These are phyloP conservation scores for Philaenus spumarius DNA, from an alignment of 1,140 invertebrate species.

Conservation along the genomic window DNA sequence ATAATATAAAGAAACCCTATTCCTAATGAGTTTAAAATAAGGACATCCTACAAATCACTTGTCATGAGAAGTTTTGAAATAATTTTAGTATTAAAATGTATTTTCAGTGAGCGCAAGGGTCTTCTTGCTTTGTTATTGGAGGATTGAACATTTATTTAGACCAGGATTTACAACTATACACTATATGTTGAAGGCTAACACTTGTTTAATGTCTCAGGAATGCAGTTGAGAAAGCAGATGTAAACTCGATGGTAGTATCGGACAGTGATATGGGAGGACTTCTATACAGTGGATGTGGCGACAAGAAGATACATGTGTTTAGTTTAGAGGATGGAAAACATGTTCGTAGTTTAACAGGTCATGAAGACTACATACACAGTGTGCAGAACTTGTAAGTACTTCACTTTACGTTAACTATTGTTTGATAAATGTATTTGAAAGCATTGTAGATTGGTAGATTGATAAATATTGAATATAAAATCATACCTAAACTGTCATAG, in stretches of 20 bases:
- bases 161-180: slow-evolving; percentile 5
- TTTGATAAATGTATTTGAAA: too few relatives aligned
- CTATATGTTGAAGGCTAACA: slow-evolving; percentile 7
- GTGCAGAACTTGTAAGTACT: slow-evolving; percentile 54
- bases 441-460: too few relatives aligned
- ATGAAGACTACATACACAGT: slow-evolving; percentile 75
- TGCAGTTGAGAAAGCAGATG: slow-evolving; percentile 63
- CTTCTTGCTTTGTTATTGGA: too few relatives aligned
- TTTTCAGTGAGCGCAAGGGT: too few relatives aligned
- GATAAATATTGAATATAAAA: too few relatives aligned
- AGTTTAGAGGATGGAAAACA: slow-evolving; percentile 69
- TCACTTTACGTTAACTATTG: too few relatives aligned
- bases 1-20: too few relatives aligned
- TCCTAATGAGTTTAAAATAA: too few relatives aligned
- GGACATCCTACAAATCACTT: too few relatives aligned
- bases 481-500: too few relatives aligned
- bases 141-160: slow-evolving; percentile 19
- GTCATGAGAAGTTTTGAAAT: too few relatives aligned
- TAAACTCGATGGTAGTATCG: slow-evolving; percentile 63
- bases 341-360: slow-evolving; percentile 58
- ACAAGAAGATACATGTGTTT: slow-evolving; percentile 71
- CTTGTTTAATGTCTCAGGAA: slow-evolving; percentile 44
- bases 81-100: too few relatives aligned
- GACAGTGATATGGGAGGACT: slow-evolving; percentile 43
- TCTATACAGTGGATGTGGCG: slow-evolving; percentile 75